Base-by-base conservation (phyloP, 2,113 vertebrate species). In the Ailuropoda melanoleuca region DNA sequence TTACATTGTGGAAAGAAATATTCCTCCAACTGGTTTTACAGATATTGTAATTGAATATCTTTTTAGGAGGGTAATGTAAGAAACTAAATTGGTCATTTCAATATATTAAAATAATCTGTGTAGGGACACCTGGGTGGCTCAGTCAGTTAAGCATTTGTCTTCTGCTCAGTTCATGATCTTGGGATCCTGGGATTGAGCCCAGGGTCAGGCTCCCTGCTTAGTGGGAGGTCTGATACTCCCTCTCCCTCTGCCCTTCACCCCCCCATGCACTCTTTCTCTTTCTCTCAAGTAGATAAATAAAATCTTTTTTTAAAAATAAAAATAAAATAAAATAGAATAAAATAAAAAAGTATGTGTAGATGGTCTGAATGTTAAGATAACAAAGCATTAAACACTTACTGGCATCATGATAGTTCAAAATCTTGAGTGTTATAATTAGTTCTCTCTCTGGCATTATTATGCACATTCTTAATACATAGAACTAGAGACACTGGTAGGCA, bases 301-400 rank as follows among this genome's bases (percentile, higher is more conserved):
- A 19, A 19, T 37, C 15, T 37, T 68, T 68, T 68, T 43, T 18
- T 34, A 64, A 64, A 68, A 62, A 43, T 18, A 18, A 68, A 66
- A 68, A 64, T 31, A 64, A 64, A 68, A 62, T 60, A 60, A 60
- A 60, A n/a, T 68, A 68, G n/a, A 68, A 68, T 9, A 68, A n/a
- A 53, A 53, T 17, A 15, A 53, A 53, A 15, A 4, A 17, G 14
- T 68, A 6, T 53, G 75, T 34, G 48, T 86, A 91, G 68, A 85
- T 95, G 3, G 6, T 93, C 4, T 81, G 50, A 97, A 87, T 90
- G 50, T 74, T 92, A 83, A 90, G 29, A 85, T 64, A 96, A 77
- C 26, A 70, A 39, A 94, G 7, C 4, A 86, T 77, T 82, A 64
- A 89, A 86, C 3, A 82, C 2, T 92, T 88, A 87, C 24, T 82